Base-by-base conservation (phyloP, 2,797 vertebrate species). In the Coregonus suidteri region DNA sequence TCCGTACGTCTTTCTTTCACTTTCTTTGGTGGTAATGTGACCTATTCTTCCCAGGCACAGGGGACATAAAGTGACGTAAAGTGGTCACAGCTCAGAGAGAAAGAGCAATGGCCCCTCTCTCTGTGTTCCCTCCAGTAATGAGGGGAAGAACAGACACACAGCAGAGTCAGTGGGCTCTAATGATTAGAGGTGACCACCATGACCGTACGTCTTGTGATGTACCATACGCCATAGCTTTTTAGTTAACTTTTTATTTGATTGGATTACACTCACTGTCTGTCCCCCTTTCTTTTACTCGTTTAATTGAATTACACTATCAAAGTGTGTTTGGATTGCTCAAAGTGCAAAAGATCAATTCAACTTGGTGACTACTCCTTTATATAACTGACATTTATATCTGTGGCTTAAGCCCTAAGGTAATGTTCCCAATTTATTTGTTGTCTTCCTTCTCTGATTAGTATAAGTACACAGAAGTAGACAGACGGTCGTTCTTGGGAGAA, bases 361-460 rank as follows among this genome's bases (percentile, higher is more conserved):
- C 16, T 9, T 47, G 16, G 35, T 47, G 41, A 47, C 7, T 9
- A 47, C 41, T 47, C 41, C 11, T 47, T 11, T 47, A 47, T 47
- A 47, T 47, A 47, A 47, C 41, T 11, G 9, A 47, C 41, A 47
- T 79, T 74, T 75, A 53, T 62, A 76, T 51, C 64, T 30, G 73
- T 72, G 47, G 69, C 34, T 54, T 34, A 76, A 30, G 30, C 62
- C 69, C 72, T 11, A n/a, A 52, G 74, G 76, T 15, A 7, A 11
- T 73, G 56, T 81, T 77, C 70, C 75, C 59, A 54, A 80, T 84
- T 75, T 77, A 75, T 82, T 83, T 83, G 7, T 74, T 54, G 76
- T 77, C 78, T 9, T 81, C 79, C 69, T 81, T 79, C 69, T 79
- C 41, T 5, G 15, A 75, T 86, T 88, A 82, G 75, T 54, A 51